Evolutionary conservation across 2,113 vertebrate species (phyloP), one percentile per base, ranked within the genome.

Genomic region (Labrus mixtus): DNA sequence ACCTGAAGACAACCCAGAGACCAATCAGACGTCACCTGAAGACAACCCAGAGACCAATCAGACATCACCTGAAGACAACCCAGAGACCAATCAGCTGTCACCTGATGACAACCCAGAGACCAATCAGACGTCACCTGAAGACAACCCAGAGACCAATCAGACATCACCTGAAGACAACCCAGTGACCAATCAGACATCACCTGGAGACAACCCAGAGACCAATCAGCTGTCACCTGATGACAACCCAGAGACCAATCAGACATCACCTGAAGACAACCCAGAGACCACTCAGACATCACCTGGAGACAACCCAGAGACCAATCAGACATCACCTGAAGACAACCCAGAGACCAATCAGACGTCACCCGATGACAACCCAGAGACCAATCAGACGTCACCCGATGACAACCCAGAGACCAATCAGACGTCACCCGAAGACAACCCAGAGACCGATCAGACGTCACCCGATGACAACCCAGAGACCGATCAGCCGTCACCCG

Each of bases 211-310:
- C 36, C 73, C 73, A 4, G 72, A 74, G 25, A 73, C 75, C 43
- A 36, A 76, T 48, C 84, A 84, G 13, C 80, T 82, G 36, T 69
- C 72, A 19, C 74, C 84, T 45, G 79, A 80, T 61, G 71, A 73
- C 23, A 43, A 67, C 53, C 54, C 48, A 3, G 25, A 78, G 15
- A 36, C 70, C n/a, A 68, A 70, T 41, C 57, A 66, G 13, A 78
- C 84, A 39, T 68, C 70, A 19, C 74, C 84, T 45, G 79, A 80
- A 61, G 71, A 73, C 23, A 43, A 67, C 53, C 54, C 53, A 3
- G 25, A 78, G 15, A 36, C 70, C n/a, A 68, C 68, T 41, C 57
- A 66, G 13, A 78, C 84, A 39, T 68, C 70, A 19, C 74, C 84
- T 45, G 79, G 79, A 61, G 71, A 73, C 23, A 43, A 67, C 53